A percentile compares a stretch with the other conserved stretches of the same genome.
phyloP scores from a whole-genome alignment of 1,140 invertebrate species.

The Drosophila sulfurigaster region DNA sequence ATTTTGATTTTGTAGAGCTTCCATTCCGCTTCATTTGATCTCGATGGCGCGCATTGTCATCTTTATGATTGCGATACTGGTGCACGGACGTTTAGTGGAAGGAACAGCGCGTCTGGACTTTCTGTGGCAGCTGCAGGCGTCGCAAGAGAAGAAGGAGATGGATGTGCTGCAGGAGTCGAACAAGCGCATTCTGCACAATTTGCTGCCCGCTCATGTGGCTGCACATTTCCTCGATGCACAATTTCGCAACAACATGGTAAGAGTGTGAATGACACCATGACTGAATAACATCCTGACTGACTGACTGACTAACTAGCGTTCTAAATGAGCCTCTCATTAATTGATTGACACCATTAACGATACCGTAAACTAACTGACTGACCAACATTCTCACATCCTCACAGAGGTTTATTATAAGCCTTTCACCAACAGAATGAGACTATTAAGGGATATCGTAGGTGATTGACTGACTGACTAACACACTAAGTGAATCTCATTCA shows the following conservation, averaged over 20 bases:
- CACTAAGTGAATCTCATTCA: too few species aligned
- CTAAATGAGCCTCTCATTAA: too few species aligned
- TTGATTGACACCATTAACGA: too few species aligned
- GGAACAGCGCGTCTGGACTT: conserved; percentile 94
- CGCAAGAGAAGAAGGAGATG: conserved; percentile 96
- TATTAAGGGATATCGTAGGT: too few species aligned
- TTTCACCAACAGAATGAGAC: too few species aligned
- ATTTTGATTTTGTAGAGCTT: conserved; percentile 80
- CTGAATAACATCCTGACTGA: not conserved
- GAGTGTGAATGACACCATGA: not conserved
- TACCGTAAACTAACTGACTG: too few species aligned
- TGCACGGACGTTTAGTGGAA: conserved; percentile 94
- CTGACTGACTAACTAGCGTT: conserved; percentile 15
- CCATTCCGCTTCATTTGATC: conserved; percentile 88
- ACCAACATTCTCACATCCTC: too few species aligned
- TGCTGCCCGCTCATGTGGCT: conserved; percentile 96
- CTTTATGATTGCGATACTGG: conserved; percentile 91
- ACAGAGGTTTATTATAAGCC: too few species aligned
- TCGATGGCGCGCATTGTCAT: conserved; percentile 91
- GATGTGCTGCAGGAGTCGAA: conserved; percentile 95
- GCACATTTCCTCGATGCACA: conserved; percentile 95
- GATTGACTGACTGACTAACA: too few species aligned
- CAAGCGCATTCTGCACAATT: conserved; percentile 95
- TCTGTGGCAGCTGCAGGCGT: conserved; percentile 93
- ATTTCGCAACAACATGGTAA: conserved; percentile 94